A percentile compares a stretch with the other conserved stretches of the same genome.
phyloP scores from a whole-genome alignment of 2,888 invertebrate species.

The Ichneumoninae sp. region DNA sequence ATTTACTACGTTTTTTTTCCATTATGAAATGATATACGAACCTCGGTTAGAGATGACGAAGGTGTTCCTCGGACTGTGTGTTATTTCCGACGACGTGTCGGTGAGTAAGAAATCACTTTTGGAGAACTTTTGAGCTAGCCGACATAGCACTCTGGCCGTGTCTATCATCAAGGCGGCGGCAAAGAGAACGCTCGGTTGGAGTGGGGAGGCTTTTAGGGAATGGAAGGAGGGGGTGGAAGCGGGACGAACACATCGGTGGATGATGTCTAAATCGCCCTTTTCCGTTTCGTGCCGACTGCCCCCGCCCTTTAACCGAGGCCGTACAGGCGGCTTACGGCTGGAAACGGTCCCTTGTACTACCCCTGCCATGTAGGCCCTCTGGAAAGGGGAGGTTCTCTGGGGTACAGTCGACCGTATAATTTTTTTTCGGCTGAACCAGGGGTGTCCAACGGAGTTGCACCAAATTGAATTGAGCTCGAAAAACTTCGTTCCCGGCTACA shows the following conservation, averaged over 20 bases:
- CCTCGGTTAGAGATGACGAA: conserved; percentile 23
- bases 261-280: conserved; percentile 83
- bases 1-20: conserved; percentile 17
- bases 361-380: conserved; percentile 64
- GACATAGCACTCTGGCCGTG: conserved; percentile 73
- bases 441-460: conserved; percentile 64
- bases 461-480: conserved; percentile 25
- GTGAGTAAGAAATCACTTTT: conserved; percentile 71
- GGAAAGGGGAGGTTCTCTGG: conserved; percentile 70
- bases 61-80: conserved; percentile 10
- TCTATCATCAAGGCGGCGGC: conserved; percentile 74
- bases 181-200: conserved; percentile 43
- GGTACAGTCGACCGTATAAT: conserved; percentile 71
- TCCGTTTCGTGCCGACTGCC: conserved; percentile 80
- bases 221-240: conserved; percentile 68
- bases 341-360: conserved; percentile 65
- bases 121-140: conserved; percentile 66
- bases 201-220: conserved; percentile 55
- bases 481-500: neutral
- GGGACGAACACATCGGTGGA: conserved; percentile 80
- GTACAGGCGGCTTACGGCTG: conserved; percentile 70
- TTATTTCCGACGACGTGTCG: conserved; percentile 25
- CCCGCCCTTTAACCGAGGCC: conserved; percentile 81
- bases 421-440: conserved; percentile 59
- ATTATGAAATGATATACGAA: conserved; percentile 55